Base-by-base conservation (phyloP, 1,140 invertebrate species). In the Oryctes rhinoceros region DNA sequence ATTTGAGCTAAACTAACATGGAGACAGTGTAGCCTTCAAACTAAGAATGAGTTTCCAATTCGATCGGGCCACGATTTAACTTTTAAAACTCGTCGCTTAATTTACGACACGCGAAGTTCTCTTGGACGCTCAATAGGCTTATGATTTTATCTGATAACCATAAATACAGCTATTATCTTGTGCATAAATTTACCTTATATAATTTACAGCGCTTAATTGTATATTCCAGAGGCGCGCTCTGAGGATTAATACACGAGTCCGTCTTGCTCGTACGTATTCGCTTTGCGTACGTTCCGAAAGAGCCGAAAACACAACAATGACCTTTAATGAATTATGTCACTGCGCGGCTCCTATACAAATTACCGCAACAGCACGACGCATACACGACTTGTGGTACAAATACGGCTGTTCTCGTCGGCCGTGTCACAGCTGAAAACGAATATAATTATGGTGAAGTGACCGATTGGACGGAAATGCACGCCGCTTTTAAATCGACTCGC, bases 241-340 rank as follows among this genome's bases (percentile, higher is more conserved):
- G 20, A 35, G 20, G 37, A 35, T 71, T 71, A 18, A 71, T 71
- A 15, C n/a, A n/a, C 65, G 20, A 13, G 1, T 24, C 65, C 18
- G 30, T 71, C 65, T 71, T 30, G 6, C 65, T 71, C 24, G 65
- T 24, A 24, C 15, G 2, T 10, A 24, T 71, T 35, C 20, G 65
- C 6, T 18, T 35, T 20, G 53, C 20, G 18, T 59, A 59, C 53
- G 18, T 71, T 71, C 35, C 4, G 65, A 35, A 37, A 71, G 20
- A 15, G 24, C 65, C 65, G 65, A 71, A 71, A 18, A 71, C 65
- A 71, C 15, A 71, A 71, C 65, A 71, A 71, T 71, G 65, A 37
- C 65, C 65, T 71, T 71, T 71, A 71, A 71, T 71, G 65, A 71
- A 71, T 71, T 71, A 71, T 71, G 65, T 71, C 65, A 71, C 65